Evolutionary conservation across 2,888 invertebrate genomes (phyloP), one percentile per base, ranked within the genome.

Genomic region (Melangyna quadrimaculata): DNA sequence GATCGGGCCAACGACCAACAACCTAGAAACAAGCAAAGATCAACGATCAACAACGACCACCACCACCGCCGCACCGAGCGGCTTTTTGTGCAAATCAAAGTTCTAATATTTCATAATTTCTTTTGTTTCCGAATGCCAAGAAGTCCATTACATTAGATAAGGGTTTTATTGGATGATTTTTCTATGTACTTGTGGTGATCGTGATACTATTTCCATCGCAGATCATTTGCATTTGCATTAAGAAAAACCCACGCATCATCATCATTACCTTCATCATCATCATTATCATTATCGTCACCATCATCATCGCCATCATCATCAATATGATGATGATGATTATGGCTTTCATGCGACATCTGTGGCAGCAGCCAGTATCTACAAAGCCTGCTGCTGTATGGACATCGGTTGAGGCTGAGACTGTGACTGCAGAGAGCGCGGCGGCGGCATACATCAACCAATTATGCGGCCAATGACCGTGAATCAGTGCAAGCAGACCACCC

Each of bases 401-500:
- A 22, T 8, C 19, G n/a, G n/a, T n/a, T n/a, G n/a, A n/a, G n/a
- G n/a, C n/a, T n/a, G 3, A 27, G 27, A 12, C 12, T 0, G 12
- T 10, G 17, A 12, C 35, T 2, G 29, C 14, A 24, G n/a, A 9
- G 22, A 27, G n/a, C 48, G 77, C 51, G 67, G 65, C 32, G 72
- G 82, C 82, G 82, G 82, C 72, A 69, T 43, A 78, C 72, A 78
- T 82, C 82, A 82, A 78, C 72, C 78, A 82, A 82, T 82, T 82
- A 78, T 51, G 12, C 72, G 78, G 81, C 27, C 81, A 73, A 37
- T 69, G 78, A 78, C 77, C 81, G 74, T 63, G 65, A 65, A 48
- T 65, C 45, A 65, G 65, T 65, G 45, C 29, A 45, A 51, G 55
- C 55, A 73, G 79, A 79, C 79, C 79, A 79, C 73, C 79, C 79